Conservation (phyloP, 2,888 invertebrate species). For the Drosophila cyrtoloma region DNA sequence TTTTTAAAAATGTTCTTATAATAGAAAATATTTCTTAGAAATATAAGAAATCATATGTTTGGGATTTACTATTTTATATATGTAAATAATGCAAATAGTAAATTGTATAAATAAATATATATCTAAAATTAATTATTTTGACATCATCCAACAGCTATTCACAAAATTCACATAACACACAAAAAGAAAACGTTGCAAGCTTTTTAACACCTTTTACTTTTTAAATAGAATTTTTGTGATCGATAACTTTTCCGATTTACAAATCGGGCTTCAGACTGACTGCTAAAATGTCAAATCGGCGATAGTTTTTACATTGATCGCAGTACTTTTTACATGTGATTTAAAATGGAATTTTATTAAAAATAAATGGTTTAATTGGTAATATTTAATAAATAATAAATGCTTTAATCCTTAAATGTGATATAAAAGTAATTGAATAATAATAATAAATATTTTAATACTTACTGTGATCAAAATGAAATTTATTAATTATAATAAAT, state of each 20-base stretch:
- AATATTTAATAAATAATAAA: no score
- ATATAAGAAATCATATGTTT: neutral
- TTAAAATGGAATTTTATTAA: no score
- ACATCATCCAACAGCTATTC: neutral
- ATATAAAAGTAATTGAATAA: no score
- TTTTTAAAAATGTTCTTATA: neutral
- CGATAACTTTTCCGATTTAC: neutral
- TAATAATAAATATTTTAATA: no score
- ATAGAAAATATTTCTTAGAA: neutral
- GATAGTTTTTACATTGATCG: neutral
- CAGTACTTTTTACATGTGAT: neutral
- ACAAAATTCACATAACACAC: neutral
- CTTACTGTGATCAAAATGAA: neutral
- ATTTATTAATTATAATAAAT: neutral
- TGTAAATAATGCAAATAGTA: neutral
- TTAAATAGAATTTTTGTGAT: neutral
- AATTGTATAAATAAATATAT: neutral
- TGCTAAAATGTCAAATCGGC: neutral
- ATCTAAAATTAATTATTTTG: neutral
- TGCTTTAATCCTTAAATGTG: no score
- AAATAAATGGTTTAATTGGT: no score
- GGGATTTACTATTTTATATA: neutral
- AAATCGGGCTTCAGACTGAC: neutral
- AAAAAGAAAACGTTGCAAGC: no score
- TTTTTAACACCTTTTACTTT: neutral